Conservation (phyloP, 2,113 vertebrate genomes). For the Dasyprocta punctata region DNA sequence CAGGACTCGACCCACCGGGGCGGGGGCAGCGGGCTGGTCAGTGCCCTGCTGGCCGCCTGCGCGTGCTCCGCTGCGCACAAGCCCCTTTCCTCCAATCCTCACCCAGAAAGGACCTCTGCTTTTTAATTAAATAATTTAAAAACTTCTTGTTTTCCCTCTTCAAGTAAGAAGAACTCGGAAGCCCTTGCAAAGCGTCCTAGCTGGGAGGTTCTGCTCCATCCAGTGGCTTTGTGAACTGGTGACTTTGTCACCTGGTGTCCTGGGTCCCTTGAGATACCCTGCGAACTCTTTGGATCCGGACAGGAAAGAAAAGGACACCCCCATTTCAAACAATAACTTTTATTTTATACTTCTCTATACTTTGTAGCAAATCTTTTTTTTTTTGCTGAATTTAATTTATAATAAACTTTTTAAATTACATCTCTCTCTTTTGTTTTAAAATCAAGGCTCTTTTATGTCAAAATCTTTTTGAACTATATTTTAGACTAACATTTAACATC, state of each 20-base stretch:
- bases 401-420: slow-evolving; percentile 95
- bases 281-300: not conserved
- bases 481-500: slow-evolving; percentile 88
- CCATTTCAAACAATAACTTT: slow-evolving; percentile 95
- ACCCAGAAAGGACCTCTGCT: not conserved
- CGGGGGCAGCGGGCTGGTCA: not conserved
- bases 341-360: slow-evolving; percentile 95
- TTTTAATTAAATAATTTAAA: not conserved
- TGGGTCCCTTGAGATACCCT: not conserved
- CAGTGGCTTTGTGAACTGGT: not conserved
- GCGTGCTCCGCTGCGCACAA: not conserved
- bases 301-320: slow-evolving; percentile 85
- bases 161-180: not conserved
- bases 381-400: slow-evolving; percentile 92
- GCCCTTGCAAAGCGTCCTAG: not conserved
- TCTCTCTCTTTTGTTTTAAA: slow-evolving; percentile 89
- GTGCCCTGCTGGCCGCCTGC: not conserved
- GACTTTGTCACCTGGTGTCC: no score
- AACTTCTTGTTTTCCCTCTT: not conserved
- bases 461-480: slow-evolving; percentile 85
- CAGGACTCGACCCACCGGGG: not conserved
- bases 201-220: not conserved
- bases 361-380: slow-evolving; percentile 93
- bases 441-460: slow-evolving; percentile 88
- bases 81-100: not conserved